Evolutionary conservation across 1,140 invertebrate genomes (phyloP).

Genomic region (Coelopa frigida): DNA sequence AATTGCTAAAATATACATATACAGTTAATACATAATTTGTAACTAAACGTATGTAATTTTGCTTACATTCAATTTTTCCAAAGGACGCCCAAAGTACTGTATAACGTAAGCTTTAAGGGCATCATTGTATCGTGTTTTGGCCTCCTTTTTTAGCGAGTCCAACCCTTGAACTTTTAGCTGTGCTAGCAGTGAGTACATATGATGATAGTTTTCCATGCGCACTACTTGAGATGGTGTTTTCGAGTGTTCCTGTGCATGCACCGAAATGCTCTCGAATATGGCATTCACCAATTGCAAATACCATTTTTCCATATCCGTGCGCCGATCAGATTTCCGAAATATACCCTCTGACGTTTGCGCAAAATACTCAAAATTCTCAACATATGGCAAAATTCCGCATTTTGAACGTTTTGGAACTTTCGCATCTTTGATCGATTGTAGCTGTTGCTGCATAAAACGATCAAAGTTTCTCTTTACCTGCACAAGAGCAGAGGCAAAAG

Average conservation of each 20-base stretch:
- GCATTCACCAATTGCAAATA: slow-evolving; percentile 76
- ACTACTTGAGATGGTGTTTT: slow-evolving; percentile 93
- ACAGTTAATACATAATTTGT: not conserved
- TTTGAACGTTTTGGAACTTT: slow-evolving; percentile 66
- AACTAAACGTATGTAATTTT: not conserved
- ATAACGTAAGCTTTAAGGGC: slow-evolving; percentile 87
- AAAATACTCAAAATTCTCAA: slow-evolving; percentile 89
- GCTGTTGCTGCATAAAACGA: slow-evolving; percentile 81
- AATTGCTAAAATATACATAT: slow-evolving; percentile 62
- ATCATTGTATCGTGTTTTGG: slow-evolving; percentile 85
- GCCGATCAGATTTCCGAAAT: slow-evolving; percentile 78
- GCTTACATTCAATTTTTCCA: slow-evolving; percentile 89
- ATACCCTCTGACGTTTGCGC: slow-evolving; percentile 78
- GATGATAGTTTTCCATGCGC: slow-evolving; percentile 97
- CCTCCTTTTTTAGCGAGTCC: slow-evolving; percentile 82
- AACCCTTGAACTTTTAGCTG: slow-evolving; percentile 87
- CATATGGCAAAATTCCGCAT: slow-evolving; percentile 87
- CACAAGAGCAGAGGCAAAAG: slow-evolving; percentile 79
- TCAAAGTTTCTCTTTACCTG: slow-evolving; percentile 95
- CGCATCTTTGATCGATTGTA: slow-evolving; percentile 75
- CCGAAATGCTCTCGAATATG: slow-evolving; percentile 80
- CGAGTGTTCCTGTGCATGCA: slow-evolving; percentile 76
- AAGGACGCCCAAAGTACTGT: slow-evolving; percentile 86
- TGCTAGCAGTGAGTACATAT: slow-evolving; percentile 79
- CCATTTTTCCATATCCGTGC: slow-evolving; percentile 95